These are phyloP conservation scores for Sphecodes monilicornis DNA, from an alignment of 2,888 invertebrate species.

Conservation along the genomic window DNA sequence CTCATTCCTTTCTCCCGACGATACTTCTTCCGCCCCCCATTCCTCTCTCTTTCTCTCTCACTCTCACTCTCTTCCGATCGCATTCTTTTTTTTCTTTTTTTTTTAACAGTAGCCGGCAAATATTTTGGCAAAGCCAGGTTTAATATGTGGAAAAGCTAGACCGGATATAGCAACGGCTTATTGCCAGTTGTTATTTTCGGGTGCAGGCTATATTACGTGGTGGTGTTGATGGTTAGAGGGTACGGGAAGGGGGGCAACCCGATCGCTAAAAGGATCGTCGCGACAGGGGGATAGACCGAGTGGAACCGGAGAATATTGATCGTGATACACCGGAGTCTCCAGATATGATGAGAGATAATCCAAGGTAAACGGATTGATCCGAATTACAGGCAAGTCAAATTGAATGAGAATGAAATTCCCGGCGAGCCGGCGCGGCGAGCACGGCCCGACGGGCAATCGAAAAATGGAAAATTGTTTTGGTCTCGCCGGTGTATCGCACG, in stretches of 20 bases:
- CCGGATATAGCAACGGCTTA: slow-evolving; percentile 76
- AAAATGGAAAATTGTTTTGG: slow-evolving; percentile 10
- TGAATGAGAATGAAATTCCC: slow-evolving; percentile 24
- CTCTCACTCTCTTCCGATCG: not conserved
- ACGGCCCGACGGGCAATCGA: not conserved
- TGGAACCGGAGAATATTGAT: slow-evolving; percentile 41
- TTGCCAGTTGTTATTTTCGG: slow-evolving; percentile 80
- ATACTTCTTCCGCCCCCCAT: slow-evolving; percentile 20
- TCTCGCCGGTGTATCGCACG: not conserved
- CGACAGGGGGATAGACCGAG: slow-evolving; percentile 29
- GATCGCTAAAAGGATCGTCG: slow-evolving; percentile 45
- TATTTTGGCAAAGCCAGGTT: slow-evolving; percentile 72
- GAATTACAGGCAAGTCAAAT: slow-evolving; percentile 23
- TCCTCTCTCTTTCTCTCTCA: not conserved
- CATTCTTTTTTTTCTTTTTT: slow-evolving; percentile 36
- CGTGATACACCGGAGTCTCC: slow-evolving; percentile 39
- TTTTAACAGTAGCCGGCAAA: slow-evolving; percentile 47
- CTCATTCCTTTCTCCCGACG: slow-evolving; percentile 6
- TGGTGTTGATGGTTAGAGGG: not conserved
- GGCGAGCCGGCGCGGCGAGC: not conserved
- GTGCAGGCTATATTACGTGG: slow-evolving; percentile 59
- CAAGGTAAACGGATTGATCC: slow-evolving; percentile 38
- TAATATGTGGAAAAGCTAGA: slow-evolving; percentile 81
- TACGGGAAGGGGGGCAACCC: not conserved
- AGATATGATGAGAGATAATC: slow-evolving; percentile 30